Percentiles rank a stretch among this genome's conserved stretches.
Conservation (phyloP, 2,797 vertebrate genomes). For the Muscicapa striata region DNA sequence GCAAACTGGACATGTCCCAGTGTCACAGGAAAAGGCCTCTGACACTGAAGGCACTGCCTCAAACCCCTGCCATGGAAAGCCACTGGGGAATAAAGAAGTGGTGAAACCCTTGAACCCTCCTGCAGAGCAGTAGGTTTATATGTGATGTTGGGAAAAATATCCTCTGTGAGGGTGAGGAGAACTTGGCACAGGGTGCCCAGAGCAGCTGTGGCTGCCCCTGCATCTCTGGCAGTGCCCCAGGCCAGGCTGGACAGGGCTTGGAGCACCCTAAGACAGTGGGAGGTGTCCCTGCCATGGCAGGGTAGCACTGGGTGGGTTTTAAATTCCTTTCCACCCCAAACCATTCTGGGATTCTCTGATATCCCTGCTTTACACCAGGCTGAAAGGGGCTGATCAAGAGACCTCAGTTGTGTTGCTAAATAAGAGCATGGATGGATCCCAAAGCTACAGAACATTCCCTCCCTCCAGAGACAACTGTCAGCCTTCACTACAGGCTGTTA, state of each 20-base stretch:
- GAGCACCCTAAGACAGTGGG: accelerated
- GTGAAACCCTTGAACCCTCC: background rate
- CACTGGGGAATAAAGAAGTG: background rate
- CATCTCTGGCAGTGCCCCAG: background rate
- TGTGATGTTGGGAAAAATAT: background rate
- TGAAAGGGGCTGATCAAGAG: background rate
- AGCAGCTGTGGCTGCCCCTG: background rate
- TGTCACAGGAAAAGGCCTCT: background rate
- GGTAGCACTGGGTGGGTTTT: background rate
- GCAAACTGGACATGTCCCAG: background rate
- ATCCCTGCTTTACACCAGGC: background rate
- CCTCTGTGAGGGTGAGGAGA: background rate
- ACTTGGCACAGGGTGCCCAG: background rate
- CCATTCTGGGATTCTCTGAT: background rate
- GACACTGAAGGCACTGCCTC: background rate
- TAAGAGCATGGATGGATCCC: background rate
- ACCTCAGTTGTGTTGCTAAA: background rate
- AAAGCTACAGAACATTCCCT: background rate
- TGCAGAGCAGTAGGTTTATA: background rate
- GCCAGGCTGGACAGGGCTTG: background rate
- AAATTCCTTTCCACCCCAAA: background rate
- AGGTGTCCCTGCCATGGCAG: background rate
- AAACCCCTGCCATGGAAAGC: background rate
- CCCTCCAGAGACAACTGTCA: background rate
- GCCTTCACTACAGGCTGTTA: background rate